Base-by-base conservation (phyloP, 2,797 vertebrate species). In the Gorsachius magnificus region DNA sequence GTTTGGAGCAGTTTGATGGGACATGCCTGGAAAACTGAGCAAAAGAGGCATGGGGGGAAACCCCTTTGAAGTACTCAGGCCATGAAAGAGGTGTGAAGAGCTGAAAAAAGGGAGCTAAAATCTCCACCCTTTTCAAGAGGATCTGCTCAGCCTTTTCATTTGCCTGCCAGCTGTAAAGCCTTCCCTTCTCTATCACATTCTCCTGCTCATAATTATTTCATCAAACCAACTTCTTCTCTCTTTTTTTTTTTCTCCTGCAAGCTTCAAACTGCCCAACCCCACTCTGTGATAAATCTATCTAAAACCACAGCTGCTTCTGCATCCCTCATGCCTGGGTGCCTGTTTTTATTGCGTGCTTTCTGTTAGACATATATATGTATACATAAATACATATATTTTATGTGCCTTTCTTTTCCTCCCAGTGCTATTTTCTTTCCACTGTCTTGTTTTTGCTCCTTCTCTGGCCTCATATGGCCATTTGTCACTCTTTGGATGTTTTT, bases 401-500 rank as follows among this genome's bases (percentile, higher is more conserved):
- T 18, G 35, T 57, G 78, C 50, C 51, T 89, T 71, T 90, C 5
- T 83, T 76, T 81, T 81, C 79, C 85, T 91, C 90, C 33, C 79
- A 61, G 48, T 19, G 11, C 41, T 90, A 22, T 91, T 96, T 93
- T 82, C 78, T 94, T 90, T 89, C 85, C 66, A 74, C 77, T 66
- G 71, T 58, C 80, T 93, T 91, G 54, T 18, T 92, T 91, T 76
- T 26, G 9, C 68, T 93, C 77, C 57, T 63, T 72, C 75, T 80
- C 76, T 66, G 71, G 93, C 90, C 83, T 90, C 89, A 58, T 1
- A 28, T 5, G 19, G 87, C 72, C 69, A 71, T 95, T 97, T 97
- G 79, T 96, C 94, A 95, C 75, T 90, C 83, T 81, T 31, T 83
- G 79, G 91, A 81, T 64, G 54, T 68, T 92, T 95, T 95, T 90